Evolutionary conservation across 2,797 vertebrate genomes (phyloP), one percentile per base, ranked within the genome.

Genomic region (Pogonophryne albipinna): DNA sequence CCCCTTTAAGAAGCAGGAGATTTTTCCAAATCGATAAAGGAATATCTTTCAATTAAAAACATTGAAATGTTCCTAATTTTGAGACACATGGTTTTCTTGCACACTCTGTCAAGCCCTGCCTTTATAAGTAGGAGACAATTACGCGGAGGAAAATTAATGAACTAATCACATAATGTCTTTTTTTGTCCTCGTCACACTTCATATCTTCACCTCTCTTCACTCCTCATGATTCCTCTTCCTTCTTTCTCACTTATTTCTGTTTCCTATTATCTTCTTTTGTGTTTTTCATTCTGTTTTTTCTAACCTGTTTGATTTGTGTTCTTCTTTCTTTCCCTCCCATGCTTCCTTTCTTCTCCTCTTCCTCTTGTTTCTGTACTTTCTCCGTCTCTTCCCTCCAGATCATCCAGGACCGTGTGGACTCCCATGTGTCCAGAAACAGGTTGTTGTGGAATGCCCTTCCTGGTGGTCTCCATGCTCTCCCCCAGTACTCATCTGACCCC

Each of bases 371-470:
- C 6, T 59, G 7, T 13, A 4, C 27, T 44, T 41, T 13, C 19
- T 50, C 38, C 71, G 15, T 71, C 70, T 65, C 16, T 19, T 45
- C 13, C 5, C 0, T 55, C 10, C 85, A 96, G 95, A 95, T 96
- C 53, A 94, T 96, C 74, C 95, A 92, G 66, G 94, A 96, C 84
- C 93, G 95, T 1, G 90, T 96, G 67, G 89, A 93, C 78, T 89
- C 90, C 12, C 93, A 93, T 23, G 91, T 94, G 82, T 93, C 95
- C 59, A 91, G 95, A 77, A 95, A 90, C 86, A 84, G 80, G 10
- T 67, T 95, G 82, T 74, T 96, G 92, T 96, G 95, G 95, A 96
- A 96, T 67, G 90, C 88, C 15, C 86, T 95, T 2, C 95, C 95
- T 7, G 94, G 95, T 47, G 95, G 94, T 63, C 93, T 96, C 57